Evolutionary conservation across 64 coral and sea anemone species (phyloP).

Genomic region (Dendrophyllia cribrosa): DNA sequence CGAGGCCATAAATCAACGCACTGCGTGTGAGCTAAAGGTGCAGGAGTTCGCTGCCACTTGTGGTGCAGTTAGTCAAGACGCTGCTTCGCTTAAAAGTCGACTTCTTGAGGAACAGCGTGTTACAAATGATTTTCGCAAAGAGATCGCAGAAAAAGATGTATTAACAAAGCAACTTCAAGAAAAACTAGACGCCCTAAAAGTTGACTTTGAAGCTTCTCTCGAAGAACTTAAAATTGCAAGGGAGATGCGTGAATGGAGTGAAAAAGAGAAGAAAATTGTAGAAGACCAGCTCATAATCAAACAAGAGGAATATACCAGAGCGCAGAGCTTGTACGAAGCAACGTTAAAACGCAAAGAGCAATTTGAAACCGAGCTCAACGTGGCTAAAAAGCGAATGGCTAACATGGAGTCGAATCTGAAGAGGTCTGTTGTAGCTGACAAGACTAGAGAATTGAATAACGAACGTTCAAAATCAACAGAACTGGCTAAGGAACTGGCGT

Average conservation of each 20-base stretch:
- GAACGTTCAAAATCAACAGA: conserved; percentile 35
- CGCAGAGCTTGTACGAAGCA: conserved; percentile 42
- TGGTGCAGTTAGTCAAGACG: conserved; percentile 1
- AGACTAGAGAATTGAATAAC: conserved; percentile 24
- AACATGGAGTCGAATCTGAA: conserved; percentile 24
- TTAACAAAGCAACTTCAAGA: conserved; percentile 41
- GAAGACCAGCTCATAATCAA: conserved; percentile 53
- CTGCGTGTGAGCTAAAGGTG: neutral
- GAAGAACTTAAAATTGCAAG: conserved; percentile 42
- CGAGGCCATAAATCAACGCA: conserved; percentile 15
- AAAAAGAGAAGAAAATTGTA: conserved; percentile 68
- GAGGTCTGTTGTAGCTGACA: conserved; percentile 7
- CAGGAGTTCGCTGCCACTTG: neutral
- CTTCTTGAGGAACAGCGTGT: conserved; percentile 43
- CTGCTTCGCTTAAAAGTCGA: conserved; percentile 40
- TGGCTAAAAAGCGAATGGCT: conserved; percentile 28
- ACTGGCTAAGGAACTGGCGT: conserved; percentile 37
- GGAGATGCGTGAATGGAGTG: conserved; percentile 44
- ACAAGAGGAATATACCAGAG: conserved; percentile 41
- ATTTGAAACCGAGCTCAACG: conserved; percentile 46
- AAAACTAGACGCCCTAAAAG: conserved; percentile 12
- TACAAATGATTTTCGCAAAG: conserved; percentile 32
- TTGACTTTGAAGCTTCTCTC: conserved; percentile 41
- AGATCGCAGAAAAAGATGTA: conserved; percentile 47
- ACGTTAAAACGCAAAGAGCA: conserved; percentile 71